Conservation (phyloP, 2,797 vertebrate genomes). For the Leucoraja ocellata region DNA sequence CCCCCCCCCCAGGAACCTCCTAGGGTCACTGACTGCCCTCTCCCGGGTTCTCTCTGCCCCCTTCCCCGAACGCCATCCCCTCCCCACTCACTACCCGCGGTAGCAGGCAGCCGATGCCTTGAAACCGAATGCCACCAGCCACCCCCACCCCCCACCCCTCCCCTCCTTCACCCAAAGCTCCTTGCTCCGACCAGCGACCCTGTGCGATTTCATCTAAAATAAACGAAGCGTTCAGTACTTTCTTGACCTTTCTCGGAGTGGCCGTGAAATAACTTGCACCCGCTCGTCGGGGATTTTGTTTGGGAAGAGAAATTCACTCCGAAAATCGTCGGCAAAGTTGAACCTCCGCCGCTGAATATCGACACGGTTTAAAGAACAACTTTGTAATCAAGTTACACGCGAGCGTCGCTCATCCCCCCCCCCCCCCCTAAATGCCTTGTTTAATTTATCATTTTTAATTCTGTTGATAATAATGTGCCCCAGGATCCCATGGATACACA, state of each 20-base stretch:
- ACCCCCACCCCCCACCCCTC: too few relatives aligned
- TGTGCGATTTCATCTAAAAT: too few relatives aligned
- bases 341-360: neutral
- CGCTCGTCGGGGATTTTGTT: too few relatives aligned
- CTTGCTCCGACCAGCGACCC: neutral
- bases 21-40: neutral
- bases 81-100: too few relatives aligned
- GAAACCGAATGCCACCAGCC: neutral
- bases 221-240: neutral
- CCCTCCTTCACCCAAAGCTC: neutral
- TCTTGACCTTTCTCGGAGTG: neutral
- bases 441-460: constrained; percentile 84
- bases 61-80: neutral
- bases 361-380: constrained; percentile 40
- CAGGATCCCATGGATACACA: constrained; percentile 80
- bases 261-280: neutral
- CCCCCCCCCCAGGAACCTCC: neutral
- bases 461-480: constrained; percentile 80
- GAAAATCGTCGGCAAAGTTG: neutral
- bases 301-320: neutral
- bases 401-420: constrained; percentile 57
- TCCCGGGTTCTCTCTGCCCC: neutral
- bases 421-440: constrained; percentile 52
- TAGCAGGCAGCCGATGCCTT: neutral
- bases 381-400: constrained; percentile 72